A percentile compares a stretch with the other conserved stretches of the same genome.
phyloP scores from a whole-genome alignment of 2,113 vertebrate genomes.

The Apistogramma diplotaenia region DNA sequence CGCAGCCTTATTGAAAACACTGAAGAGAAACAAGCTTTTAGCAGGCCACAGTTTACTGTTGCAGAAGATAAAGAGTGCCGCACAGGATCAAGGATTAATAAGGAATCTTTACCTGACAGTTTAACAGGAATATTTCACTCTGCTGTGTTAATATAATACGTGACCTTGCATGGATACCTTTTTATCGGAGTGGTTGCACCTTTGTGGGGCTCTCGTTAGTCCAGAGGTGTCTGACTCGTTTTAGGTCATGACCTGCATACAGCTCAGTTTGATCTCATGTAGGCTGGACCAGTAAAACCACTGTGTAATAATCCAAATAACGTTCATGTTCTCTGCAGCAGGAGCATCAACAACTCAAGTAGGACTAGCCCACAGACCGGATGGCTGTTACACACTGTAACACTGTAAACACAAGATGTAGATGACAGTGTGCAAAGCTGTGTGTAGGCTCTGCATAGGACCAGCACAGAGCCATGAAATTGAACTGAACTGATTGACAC shows the following conservation, averaged over 20 bases:
- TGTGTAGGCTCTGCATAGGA: neutral
- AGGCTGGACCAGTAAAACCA: neutral
- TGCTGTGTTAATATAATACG: neutral
- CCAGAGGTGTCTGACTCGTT: neutral
- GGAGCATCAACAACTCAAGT: neutral
- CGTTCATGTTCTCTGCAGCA: neutral
- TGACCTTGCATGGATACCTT: neutral
- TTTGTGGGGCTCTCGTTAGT: neutral
- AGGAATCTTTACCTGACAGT: neutral
- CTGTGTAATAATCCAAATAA: neutral
- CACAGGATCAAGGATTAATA: neutral
- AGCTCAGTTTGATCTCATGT: neutral
- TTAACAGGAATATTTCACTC: neutral
- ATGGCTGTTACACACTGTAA: neutral
- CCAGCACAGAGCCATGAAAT: neutral
- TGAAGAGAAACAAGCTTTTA: neutral
- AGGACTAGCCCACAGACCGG: neutral
- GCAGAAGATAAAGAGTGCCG: neutral
- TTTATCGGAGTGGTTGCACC: neutral
- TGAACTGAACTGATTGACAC: neutral
- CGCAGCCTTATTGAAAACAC: conserved; percentile 4
- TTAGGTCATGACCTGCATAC: neutral
- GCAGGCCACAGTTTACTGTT: neutral
- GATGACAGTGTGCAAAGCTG: neutral
- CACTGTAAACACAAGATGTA: neutral